phyloP scores from a whole-genome alignment of 2,888 invertebrate species.

The Papilio elwesi region DNA sequence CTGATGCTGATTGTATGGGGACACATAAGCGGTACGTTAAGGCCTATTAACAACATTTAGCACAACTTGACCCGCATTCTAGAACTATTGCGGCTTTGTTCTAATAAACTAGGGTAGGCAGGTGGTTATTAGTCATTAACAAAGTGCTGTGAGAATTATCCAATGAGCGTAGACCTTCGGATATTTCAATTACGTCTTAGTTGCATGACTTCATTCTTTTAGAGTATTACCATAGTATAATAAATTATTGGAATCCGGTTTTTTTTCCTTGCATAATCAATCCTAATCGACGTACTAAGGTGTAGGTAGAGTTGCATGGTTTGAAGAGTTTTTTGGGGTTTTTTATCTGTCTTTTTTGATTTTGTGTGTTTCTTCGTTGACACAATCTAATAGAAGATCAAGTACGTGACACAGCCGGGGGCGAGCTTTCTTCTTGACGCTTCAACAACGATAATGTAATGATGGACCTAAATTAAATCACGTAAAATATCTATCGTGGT shows the following conservation, averaged over 20 bases:
- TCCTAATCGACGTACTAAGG: no score
- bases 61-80: constrained; percentile 30
- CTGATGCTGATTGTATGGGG: background rate
- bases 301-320: no score
- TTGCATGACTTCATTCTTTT: constrained; percentile 8
- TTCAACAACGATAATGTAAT: background rate
- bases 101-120: constrained; percentile 24
- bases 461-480: background rate
- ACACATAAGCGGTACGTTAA: constrained; percentile 2
- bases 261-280: no score
- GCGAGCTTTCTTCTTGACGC: background rate
- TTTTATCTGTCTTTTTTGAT: background rate
- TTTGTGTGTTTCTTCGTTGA: background rate
- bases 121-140: constrained; percentile 23
- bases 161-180: background rate
- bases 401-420: background rate
- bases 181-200: background rate
- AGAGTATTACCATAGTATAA: background rate
- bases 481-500: background rate
- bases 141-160: background rate
- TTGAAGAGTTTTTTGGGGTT: no score
- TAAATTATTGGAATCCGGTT: no score
- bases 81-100: constrained; percentile 11
- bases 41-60: constrained; percentile 28
- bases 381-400: background rate